Evolutionary conservation across 1,140 invertebrate species (phyloP).

Genomic region (Vanessa tameamea): DNA sequence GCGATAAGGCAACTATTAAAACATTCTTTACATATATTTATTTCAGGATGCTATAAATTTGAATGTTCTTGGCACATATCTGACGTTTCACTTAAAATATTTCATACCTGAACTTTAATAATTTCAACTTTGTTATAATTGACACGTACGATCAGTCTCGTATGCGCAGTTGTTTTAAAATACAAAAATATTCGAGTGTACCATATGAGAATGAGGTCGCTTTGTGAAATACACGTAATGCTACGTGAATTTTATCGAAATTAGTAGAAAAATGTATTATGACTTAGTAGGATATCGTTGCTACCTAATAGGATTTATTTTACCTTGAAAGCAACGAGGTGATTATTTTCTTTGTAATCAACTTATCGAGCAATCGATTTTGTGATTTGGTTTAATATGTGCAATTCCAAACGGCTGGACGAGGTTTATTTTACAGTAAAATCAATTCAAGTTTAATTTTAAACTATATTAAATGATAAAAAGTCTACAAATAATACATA

Average conservation of each 20-base stretch:
- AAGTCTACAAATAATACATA: no score
- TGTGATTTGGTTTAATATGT: background rate
- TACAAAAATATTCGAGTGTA: conserved; percentile 32
- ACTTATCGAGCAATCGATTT: conserved; percentile 7
- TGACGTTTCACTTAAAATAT: background rate
- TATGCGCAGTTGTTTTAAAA: conserved; percentile 24
- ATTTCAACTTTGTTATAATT: conserved; percentile 16
- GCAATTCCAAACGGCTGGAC: background rate
- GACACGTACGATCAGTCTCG: conserved; percentile 20
- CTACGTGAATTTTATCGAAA: conserved; percentile 44
- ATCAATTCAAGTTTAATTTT: no score
- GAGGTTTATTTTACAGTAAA: background rate
- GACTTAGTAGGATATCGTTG: background rate
- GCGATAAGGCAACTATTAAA: no score
- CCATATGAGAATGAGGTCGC: conserved; percentile 45
- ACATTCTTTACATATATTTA: no score
- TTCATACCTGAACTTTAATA: background rate
- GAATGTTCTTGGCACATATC: background rate
- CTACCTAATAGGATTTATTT: conserved; percentile 15
- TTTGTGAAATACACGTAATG: conserved; percentile 25
- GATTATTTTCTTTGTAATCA: background rate
- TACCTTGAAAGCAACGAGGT: conserved; percentile 12
- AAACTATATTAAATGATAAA: no score
- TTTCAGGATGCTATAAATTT: background rate
- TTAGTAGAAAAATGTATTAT: conserved; percentile 31